These are phyloP conservation scores for Columba guinea DNA, from an alignment of 2,797 vertebrate species.

Conservation along the genomic window DNA sequence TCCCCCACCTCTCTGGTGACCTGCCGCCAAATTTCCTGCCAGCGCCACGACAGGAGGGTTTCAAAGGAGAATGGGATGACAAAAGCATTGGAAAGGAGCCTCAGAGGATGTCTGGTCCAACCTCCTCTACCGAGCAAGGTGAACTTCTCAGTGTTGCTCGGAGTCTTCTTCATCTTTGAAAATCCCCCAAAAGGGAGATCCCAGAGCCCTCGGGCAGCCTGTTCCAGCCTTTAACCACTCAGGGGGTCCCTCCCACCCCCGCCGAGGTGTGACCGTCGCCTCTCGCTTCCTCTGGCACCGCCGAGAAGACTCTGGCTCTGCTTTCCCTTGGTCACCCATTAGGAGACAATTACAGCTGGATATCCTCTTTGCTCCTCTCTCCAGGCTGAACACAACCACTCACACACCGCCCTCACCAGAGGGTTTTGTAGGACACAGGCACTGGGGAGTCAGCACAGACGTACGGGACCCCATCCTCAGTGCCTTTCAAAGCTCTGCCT, in stretches of 20 bases:
- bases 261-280: no score
- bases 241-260: background rate
- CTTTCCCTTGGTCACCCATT: accelerated
- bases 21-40: background rate
- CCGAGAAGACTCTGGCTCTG: background rate
- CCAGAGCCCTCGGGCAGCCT: background rate
- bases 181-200: background rate
- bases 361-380: background rate
- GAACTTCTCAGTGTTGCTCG: background rate
- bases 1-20: background rate
- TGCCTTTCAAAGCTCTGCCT: background rate
- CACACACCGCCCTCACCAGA: accelerated
- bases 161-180: background rate
- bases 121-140: background rate
- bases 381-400: background rate
- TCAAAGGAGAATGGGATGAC: background rate
- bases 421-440: background rate
- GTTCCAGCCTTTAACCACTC: background rate
- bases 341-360: background rate
- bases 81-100: background rate
- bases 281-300: background rate
- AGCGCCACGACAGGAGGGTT: accelerated
- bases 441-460: background rate
- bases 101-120: background rate
- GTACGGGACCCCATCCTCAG: background rate